Evolutionary conservation across 2,888 invertebrate species (phyloP), one percentile per base, ranked within the genome.

Genomic region (Drosophila parthenogenetica): DNA sequence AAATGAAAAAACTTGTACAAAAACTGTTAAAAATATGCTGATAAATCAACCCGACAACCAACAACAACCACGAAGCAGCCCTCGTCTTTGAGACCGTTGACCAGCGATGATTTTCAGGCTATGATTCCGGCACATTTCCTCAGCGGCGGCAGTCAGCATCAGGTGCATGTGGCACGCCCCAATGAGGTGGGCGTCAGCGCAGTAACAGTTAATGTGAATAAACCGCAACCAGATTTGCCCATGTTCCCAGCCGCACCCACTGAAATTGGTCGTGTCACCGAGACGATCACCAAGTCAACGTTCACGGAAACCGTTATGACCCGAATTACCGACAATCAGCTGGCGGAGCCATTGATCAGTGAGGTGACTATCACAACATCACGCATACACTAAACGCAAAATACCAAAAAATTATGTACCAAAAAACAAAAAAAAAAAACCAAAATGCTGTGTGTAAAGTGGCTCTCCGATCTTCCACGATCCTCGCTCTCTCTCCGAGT

Each of bases 281-380:
- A 98, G 94, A 97, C 96, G 93, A 97, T 98, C 94, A 98, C 98
- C 93, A 98, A 97, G 95, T 97, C 97, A 92, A 98, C 98, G 85
- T 96, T 97, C 94, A 98, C 98, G 91, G 98, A 98, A 94, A 98
- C 97, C 79, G 97, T 97, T 85, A 97, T 98, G 93, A 98, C 98
- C 87, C 94, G 98, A 91, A 95, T 98, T 93, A 98, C 98, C 90
- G 97, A 98, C 94, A 98, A 98, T 94, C 95, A 96, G 92, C 95
- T 97, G 93, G 94, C 95, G 93, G 95, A 94, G 93, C 96, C 97
- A 90, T 94, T 97, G 93, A 96, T 97, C 93, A 95, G 96, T 92
- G 97, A 98, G 97, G 98, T 97, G 95, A 92, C 89, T 92, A 92
- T 92, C 90, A 89, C 89, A 88, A 90, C 86, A 77, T 84, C 83